phyloP scores from a whole-genome alignment of 2,797 vertebrate genomes.

The Basileuterus tristriatus region DNA sequence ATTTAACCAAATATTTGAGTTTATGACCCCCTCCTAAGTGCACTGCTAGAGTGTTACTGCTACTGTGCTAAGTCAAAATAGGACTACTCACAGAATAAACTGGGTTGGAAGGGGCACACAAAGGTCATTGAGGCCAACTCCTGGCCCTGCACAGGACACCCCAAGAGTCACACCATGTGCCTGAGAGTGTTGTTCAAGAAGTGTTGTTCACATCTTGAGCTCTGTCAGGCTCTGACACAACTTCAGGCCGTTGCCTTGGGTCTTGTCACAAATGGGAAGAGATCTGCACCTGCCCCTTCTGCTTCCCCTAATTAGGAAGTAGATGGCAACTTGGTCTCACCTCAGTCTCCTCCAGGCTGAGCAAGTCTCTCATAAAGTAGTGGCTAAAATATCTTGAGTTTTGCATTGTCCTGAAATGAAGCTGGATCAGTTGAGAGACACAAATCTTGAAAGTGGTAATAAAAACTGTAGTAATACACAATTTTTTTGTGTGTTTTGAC shows the following conservation, averaged over 20 bases:
- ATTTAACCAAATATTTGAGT: not conserved
- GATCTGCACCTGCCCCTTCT: not conserved
- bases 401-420: not conserved
- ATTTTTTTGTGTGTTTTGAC: not conserved
- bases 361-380: not conserved
- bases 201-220: accelerated
- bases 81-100: not conserved
- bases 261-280: not conserved
- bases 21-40: not conserved
- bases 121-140: not conserved
- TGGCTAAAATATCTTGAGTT: not conserved
- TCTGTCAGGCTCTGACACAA: accelerated
- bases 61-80: not conserved
- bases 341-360: not conserved
- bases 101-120: not conserved
- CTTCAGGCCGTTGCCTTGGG: not conserved
- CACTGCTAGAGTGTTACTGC: not conserved
- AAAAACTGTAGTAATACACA: accelerated
- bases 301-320: not conserved
- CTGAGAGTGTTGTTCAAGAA: not conserved
- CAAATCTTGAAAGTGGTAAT: not conserved
- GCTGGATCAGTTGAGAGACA: not conserved
- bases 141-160: too few relatives aligned
- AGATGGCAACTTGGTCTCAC: too few relatives aligned
- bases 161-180: not conserved